phyloP scores from a whole-genome alignment of 2,888 invertebrate genomes.

The Serripes groenlandicus region DNA sequence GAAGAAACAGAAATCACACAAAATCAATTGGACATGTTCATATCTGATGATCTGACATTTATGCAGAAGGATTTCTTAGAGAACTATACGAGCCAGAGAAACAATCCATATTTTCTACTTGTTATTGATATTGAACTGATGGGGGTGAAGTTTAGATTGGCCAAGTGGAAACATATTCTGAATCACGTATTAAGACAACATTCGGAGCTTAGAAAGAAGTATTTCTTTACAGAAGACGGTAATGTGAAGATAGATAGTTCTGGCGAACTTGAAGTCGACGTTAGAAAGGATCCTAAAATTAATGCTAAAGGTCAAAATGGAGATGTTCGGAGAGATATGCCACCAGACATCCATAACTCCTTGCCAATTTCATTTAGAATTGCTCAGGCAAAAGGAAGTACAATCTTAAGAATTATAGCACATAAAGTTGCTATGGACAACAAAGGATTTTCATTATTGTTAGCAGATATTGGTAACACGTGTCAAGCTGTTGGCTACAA shows the following conservation, averaged over 20 bases:
- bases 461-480: slow-evolving; percentile 41
- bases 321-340: slow-evolving; percentile 30
- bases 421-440: slow-evolving; percentile 41
- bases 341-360: slow-evolving; percentile 43
- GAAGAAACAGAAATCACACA: slow-evolving; percentile 6
- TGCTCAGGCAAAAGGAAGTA: slow-evolving; percentile 34
- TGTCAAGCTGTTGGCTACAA: slow-evolving; percentile 37
- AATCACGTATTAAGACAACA: slow-evolving; percentile 43
- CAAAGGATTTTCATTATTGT: slow-evolving; percentile 39
- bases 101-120: slow-evolving; percentile 35
- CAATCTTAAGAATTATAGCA: slow-evolving; percentile 40
- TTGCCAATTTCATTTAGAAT: slow-evolving; percentile 48
- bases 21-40: slow-evolving; percentile 20
- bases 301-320: slow-evolving; percentile 21
- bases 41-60: slow-evolving; percentile 30
- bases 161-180: slow-evolving; percentile 50
- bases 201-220: slow-evolving; percentile 51
- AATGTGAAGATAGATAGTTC: slow-evolving; percentile 27
- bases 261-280: slow-evolving; percentile 20
- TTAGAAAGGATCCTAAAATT: too few species aligned
- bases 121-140: slow-evolving; percentile 49
- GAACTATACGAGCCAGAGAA: slow-evolving; percentile 33
- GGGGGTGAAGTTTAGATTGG: slow-evolving; percentile 41
- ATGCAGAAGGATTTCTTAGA: slow-evolving; percentile 48
- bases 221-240: slow-evolving; percentile 25